Percentiles rank a stretch among this genome's conserved stretches.
These are phyloP conservation scores for Gnathonemus echidnorhynchus DNA, from an alignment of 2,113 vertebrate genomes.

Conservation along the genomic window DNA sequence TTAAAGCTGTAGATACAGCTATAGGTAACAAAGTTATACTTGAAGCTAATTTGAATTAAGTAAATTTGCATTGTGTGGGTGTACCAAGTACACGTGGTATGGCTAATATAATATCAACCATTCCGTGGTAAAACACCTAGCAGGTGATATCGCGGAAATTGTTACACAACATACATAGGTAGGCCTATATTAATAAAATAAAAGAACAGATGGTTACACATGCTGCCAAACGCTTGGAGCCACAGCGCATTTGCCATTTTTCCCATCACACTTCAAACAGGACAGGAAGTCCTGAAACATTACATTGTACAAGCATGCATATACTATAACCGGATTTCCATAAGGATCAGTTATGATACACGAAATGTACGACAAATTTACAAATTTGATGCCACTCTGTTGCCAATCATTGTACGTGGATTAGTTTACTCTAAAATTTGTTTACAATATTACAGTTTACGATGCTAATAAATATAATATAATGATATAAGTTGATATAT, in stretches of 20 bases:
- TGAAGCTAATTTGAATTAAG: neutral
- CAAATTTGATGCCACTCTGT: neutral
- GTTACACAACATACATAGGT: neutral
- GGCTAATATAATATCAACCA: neutral
- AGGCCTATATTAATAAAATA: neutral
- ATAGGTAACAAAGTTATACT: neutral
- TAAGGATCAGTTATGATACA: neutral
- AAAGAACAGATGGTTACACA: neutral
- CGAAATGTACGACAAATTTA: neutral
- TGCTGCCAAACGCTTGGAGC: neutral
- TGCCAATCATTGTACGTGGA: slow-evolving; percentile 7
- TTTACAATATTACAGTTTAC: neutral
- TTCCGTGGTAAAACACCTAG: neutral
- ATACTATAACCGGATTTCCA: neutral
- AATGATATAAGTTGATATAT: neutral
- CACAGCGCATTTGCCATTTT: neutral
- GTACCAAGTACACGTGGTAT: neutral
- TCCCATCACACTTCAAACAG: neutral
- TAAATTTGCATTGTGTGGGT: neutral
- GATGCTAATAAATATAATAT: neutral
- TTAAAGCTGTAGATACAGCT: neutral
- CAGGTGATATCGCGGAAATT: neutral
- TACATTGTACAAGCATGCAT: neutral
- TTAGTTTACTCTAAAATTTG: neutral
- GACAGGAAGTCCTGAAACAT: neutral